These are phyloP conservation scores for Lagopus leucura DNA, from an alignment of 2,113 vertebrate species.

Conservation along the genomic window DNA sequence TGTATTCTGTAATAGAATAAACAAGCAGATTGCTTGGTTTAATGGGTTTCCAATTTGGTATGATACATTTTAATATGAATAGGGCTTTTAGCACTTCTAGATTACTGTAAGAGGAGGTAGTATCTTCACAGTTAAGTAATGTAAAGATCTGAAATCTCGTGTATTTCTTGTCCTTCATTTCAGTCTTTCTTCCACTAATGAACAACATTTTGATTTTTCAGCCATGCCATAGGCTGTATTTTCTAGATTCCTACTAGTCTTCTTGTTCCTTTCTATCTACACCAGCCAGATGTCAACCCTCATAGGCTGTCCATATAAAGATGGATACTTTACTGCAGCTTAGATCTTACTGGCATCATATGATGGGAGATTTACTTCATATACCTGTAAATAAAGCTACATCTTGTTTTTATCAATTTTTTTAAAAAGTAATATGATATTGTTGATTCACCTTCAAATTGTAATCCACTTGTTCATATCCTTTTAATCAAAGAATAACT, in stretches of 20 bases:
- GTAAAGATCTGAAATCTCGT: neutral
- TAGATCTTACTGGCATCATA: neutral
- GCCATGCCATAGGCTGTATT: neutral
- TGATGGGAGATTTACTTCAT: neutral
- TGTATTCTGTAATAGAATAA: neutral
- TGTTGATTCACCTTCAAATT: neutral
- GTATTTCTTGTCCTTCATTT: neutral
- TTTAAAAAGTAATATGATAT: neutral
- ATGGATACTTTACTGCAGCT: neutral
- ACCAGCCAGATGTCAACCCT: neutral
- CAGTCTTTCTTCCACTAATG: neutral
- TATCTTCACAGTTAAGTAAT: neutral
- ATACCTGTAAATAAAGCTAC: neutral
- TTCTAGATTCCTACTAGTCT: neutral
- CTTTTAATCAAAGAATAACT: neutral
- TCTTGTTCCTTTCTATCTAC: neutral
- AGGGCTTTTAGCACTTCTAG: neutral
- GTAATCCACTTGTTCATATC: neutral
- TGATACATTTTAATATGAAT: neutral
- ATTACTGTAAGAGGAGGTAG: neutral
- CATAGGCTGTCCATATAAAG: neutral
- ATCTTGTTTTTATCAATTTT: neutral
- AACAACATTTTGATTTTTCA: neutral
- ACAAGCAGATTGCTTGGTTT: neutral
- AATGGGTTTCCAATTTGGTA: neutral